phyloP scores from a whole-genome alignment of 2,888 invertebrate species.

The Meliscaeva auricollis region DNA sequence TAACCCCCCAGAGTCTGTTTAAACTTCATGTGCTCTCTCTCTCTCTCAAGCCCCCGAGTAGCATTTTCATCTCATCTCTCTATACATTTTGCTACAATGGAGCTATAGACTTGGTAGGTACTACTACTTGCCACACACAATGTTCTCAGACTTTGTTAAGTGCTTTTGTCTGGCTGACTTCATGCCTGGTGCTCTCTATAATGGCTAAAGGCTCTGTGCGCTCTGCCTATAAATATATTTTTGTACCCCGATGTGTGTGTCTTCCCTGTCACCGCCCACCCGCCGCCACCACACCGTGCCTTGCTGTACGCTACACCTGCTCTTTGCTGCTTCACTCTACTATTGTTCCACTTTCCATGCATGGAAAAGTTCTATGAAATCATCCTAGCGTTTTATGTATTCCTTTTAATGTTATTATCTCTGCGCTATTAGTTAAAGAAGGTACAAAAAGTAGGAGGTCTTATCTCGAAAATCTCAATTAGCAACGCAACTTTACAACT shows the following conservation, averaged over 20 bases:
- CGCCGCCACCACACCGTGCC: no score
- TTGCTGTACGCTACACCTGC: no score
- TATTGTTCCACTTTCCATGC: constrained; percentile 52
- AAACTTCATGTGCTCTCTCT: constrained; percentile 44
- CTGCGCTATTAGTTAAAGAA: constrained; percentile 3
- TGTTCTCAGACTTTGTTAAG: constrained; percentile 74
- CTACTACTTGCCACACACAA: constrained; percentile 56
- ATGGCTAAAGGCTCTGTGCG: constrained; percentile 1
- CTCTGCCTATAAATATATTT: constrained; percentile 26
- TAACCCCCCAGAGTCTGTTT: constrained; percentile 62
- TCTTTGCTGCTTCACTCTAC: constrained; percentile 7
- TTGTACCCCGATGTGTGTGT: no score
- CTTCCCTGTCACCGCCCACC: no score
- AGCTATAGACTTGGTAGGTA: neutral
- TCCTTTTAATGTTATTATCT: constrained; percentile 4
- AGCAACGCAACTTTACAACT: neutral
- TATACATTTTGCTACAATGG: constrained; percentile 25
- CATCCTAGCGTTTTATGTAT: constrained; percentile 52
- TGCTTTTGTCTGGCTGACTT: constrained; percentile 73
- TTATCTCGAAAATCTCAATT: constrained; percentile 47
- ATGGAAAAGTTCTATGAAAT: constrained; percentile 26
- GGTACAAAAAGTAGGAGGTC: neutral
- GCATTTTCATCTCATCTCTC: constrained; percentile 43
- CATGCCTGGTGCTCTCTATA: constrained; percentile 47
- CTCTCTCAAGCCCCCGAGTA: constrained; percentile 49